Evolutionary conservation across 2,888 invertebrate genomes (phyloP).

Genomic region (Gastracanthus pulcherrimus): DNA sequence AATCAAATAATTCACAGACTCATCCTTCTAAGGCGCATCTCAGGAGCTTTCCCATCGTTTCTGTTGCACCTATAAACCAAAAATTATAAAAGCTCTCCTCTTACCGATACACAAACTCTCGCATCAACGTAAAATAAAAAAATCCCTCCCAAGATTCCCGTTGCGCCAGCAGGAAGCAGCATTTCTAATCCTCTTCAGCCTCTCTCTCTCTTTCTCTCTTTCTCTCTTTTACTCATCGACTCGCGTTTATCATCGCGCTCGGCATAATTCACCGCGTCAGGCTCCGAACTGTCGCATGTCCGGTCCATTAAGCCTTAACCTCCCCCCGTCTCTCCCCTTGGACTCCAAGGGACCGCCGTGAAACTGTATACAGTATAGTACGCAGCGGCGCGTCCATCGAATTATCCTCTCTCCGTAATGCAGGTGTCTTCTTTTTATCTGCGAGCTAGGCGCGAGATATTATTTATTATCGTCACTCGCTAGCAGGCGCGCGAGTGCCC

Average conservation of each 20-base stretch:
- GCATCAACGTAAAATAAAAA: too few relatives aligned
- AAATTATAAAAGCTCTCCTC: neutral
- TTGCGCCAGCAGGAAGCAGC: neutral
- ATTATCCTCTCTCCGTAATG: neutral
- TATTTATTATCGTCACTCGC: constrained; percentile 20
- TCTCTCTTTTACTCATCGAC: neutral
- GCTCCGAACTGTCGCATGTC: constrained; percentile 61
- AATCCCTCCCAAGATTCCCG: neutral
- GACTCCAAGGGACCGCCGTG: constrained; percentile 32
- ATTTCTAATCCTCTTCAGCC: neutral
- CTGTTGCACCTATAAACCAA: too few relatives aligned
- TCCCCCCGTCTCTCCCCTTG: too few relatives aligned
- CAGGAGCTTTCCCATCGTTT: neutral
- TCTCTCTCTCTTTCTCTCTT: neutral
- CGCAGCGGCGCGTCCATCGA: too few relatives aligned
- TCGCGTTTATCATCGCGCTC: constrained; percentile 61
- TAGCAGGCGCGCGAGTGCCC: constrained; percentile 56
- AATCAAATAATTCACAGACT: neutral
- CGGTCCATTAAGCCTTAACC: constrained; percentile 62
- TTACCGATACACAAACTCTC: neutral
- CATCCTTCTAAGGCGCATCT: too few relatives aligned
- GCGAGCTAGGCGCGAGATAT: neutral
- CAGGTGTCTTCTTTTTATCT: neutral
- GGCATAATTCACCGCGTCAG: constrained; percentile 63
- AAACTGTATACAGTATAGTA: too few relatives aligned